Evolutionary conservation across 2,888 invertebrate genomes (phyloP).

Genomic region (Cylindroiulus punctatus): DNA sequence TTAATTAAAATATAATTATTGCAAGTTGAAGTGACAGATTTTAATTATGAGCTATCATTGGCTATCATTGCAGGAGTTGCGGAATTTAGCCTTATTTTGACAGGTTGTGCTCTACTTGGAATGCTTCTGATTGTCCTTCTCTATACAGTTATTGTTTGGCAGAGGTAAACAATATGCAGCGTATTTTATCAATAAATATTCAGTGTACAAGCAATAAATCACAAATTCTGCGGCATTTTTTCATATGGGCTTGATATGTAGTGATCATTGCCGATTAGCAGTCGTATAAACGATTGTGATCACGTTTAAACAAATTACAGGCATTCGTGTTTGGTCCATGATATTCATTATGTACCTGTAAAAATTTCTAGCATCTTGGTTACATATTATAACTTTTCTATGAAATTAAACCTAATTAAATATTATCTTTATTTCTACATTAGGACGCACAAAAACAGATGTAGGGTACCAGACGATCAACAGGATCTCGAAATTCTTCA

Average conservation of each 20-base stretch:
- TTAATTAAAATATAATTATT: background rate
- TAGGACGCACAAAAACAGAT: background rate
- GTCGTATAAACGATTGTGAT: too few relatives aligned
- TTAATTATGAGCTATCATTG: background rate
- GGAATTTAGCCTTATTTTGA: background rate
- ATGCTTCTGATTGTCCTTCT: slow-evolving; percentile 12
- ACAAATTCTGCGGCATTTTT: too few relatives aligned
- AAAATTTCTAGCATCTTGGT: too few relatives aligned
- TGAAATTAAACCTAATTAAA: background rate
- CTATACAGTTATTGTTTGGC: background rate
- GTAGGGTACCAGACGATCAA: background rate
- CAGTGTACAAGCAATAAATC: background rate
- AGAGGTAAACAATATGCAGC: background rate
- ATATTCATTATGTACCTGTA: too few relatives aligned
- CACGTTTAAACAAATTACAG: too few relatives aligned
- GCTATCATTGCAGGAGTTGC: slow-evolving; percentile 40
- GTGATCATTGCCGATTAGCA: too few relatives aligned
- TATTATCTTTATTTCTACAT: background rate
- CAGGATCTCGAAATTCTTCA: slow-evolving; percentile 43
- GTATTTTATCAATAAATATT: background rate
- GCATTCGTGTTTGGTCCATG: too few relatives aligned
- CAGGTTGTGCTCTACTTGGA: slow-evolving; percentile 17
- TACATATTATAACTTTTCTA: too few relatives aligned
- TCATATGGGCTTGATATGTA: too few relatives aligned
- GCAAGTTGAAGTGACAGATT: background rate